Percentiles rank a stretch among this genome's conserved stretches.
Conservation (phyloP, 1,140 invertebrate genomes). For the Ostrea edulis region DNA sequence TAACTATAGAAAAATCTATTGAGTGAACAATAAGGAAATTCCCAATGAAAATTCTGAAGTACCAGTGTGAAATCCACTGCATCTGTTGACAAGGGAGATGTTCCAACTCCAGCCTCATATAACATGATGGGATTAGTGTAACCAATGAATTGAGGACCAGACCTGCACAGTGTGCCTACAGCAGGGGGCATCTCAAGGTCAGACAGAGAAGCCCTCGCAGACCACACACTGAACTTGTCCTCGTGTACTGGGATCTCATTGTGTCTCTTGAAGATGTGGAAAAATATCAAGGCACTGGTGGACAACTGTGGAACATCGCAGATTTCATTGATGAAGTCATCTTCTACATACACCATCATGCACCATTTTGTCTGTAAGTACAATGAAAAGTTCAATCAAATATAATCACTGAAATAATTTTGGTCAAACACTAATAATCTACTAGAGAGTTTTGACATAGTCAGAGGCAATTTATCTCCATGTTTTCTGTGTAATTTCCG, state of each 20-base stretch:
- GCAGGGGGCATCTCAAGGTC: slow-evolving; percentile 57
- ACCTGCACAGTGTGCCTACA: slow-evolving; percentile 54
- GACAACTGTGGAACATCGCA: slow-evolving; percentile 62
- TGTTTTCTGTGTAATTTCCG: too few species aligned
- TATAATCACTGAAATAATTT: too few species aligned
- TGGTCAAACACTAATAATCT: too few species aligned
- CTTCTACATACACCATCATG: slow-evolving; percentile 54
- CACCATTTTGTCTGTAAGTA: slow-evolving; percentile 49
- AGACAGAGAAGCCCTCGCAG: slow-evolving; percentile 55
- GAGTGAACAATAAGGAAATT: too few species aligned
- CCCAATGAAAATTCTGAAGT: not conserved
- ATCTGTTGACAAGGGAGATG: slow-evolving; percentile 30
- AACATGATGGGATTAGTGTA: slow-evolving; percentile 59
- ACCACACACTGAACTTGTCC: slow-evolving; percentile 51
- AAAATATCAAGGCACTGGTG: slow-evolving; percentile 49
- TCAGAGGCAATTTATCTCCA: too few species aligned
- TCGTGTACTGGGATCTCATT: slow-evolving; percentile 50
- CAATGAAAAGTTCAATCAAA: not conserved
- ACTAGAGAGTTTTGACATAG: too few species aligned
- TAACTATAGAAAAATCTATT: not conserved
- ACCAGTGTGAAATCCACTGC: slow-evolving; percentile 41
- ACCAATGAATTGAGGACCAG: slow-evolving; percentile 61
- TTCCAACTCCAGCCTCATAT: slow-evolving; percentile 64
- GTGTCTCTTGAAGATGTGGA: slow-evolving; percentile 63
- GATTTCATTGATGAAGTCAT: slow-evolving; percentile 46